Percentiles rank a stretch among this genome's conserved stretches.
Conservation (phyloP, 1,140 invertebrate genomes). For the Zaprionus lachaisei region DNA sequence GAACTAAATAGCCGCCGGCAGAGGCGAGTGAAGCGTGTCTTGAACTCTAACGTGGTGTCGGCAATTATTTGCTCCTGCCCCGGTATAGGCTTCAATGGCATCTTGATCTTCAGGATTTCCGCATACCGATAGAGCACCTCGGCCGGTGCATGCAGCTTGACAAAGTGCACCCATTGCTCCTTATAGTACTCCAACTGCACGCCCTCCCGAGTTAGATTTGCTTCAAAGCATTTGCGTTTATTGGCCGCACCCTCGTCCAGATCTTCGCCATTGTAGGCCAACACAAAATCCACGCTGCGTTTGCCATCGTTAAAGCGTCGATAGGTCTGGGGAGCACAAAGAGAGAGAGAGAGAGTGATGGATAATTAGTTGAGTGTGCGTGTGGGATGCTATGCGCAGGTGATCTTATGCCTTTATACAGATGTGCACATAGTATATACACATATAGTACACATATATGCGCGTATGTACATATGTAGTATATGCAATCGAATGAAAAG, state of each 20-base stretch:
- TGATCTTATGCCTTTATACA: constrained; percentile 6
- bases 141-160: constrained; percentile 92
- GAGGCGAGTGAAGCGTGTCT: constrained; percentile 51
- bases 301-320: constrained; percentile 84
- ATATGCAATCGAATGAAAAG: background rate
- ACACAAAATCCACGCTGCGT: constrained; percentile 88
- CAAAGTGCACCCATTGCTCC: constrained; percentile 86
- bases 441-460: constrained; percentile 4
- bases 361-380: constrained; percentile 1
- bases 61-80: constrained; percentile 73
- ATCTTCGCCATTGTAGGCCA: constrained; percentile 87
- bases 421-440: background rate
- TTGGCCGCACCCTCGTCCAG: constrained; percentile 84
- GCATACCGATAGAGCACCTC: constrained; percentile 93
- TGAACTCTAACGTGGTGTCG: constrained; percentile 56
- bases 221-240: constrained; percentile 87
- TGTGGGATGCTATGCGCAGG: background rate
- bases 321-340: constrained; percentile 69
- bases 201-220: constrained; percentile 87
- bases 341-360: background rate
- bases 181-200: constrained; percentile 87
- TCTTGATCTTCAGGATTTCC: constrained; percentile 94
- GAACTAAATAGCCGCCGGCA: constrained; percentile 69
- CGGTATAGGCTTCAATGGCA: constrained; percentile 90
- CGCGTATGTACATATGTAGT: constrained; percentile 36